Base-by-base conservation (phyloP, 2,888 invertebrate genomes). In the Eubasilissa splendida region DNA sequence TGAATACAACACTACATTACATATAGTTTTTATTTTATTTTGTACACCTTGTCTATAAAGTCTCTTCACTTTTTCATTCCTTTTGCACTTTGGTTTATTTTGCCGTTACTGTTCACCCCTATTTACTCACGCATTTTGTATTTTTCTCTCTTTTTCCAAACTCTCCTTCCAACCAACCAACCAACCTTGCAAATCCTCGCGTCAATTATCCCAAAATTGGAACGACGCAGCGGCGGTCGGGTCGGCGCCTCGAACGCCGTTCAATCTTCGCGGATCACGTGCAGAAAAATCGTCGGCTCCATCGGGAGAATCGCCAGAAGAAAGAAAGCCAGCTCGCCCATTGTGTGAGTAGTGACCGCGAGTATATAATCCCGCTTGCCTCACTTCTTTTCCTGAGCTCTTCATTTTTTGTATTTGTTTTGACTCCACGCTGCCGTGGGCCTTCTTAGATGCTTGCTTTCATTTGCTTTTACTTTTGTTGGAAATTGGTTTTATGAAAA, bases 221-320 rank as follows among this genome's bases (percentile, higher is more conserved):
- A 50, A 54, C 53, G 56, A 70, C 77, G 59, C 77, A 66, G 77
- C 70, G 56, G 22, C 63, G 56, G 70, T 14, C 70, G 70, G 31
- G 11, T 22, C 53, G 70, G 70, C 54, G 52, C 52, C 9, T 50
- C 50, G 0, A 66, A 66, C 77, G 58, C 68, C 14, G 70, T 70
- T 14, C 70, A 68, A 77, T 42, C 77, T 9, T 76, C 80, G 60
- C 76, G 80, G 71, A 80, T 76, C 76, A 76, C 82, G 10, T 83
- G 83, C 80, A 79, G 83, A 54, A 79, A 77, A 59, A 81, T 83
- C 58, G 83, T 82, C 63, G 82, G 82, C 31, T 82, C 82, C 63
- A 83, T 83, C 73, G 83, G 83, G 50, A 79, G 77, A 66, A 83
- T 83, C 56, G 83, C 83, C 59, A 73, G 83, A 50, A 76, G 83